These are phyloP conservation scores for Cynocephalus volans DNA, from an alignment of 2,113 vertebrate species.

Conservation along the genomic window DNA sequence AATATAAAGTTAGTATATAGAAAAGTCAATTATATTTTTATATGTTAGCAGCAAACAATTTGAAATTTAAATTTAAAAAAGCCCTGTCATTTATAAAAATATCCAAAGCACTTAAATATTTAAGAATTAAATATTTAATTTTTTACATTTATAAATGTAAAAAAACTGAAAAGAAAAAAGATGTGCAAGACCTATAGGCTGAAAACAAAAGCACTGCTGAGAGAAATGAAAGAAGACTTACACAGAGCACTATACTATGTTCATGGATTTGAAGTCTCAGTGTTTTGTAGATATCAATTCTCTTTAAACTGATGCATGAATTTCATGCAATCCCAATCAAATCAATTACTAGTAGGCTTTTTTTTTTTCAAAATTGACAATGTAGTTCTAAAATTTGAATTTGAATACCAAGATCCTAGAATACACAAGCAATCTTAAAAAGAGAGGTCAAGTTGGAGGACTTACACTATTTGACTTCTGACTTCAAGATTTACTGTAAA, in stretches of 20 bases:
- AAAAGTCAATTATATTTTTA: neutral
- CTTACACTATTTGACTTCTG: neutral
- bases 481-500: neutral
- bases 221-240: neutral
- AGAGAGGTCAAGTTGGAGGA: neutral
- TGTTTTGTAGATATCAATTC: neutral
- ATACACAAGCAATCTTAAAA: neutral
- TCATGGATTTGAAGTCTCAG: neutral
- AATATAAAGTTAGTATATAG: neutral
- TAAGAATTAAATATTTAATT: too few relatives aligned
- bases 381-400: neutral
- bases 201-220: neutral
- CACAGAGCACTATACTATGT: neutral
- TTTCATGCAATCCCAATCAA: neutral
- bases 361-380: neutral
- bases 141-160: too few relatives aligned
- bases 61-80: conserved; percentile 6
- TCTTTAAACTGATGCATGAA: neutral
- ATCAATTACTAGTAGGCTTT: neutral
- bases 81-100: neutral
- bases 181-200: neutral
- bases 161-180: neutral
- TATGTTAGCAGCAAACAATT: neutral
- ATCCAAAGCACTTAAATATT: neutral
- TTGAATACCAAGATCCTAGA: neutral